Evolutionary conservation across 2,888 invertebrate genomes (phyloP).

Genomic region (Andrena trimmerana): DNA sequence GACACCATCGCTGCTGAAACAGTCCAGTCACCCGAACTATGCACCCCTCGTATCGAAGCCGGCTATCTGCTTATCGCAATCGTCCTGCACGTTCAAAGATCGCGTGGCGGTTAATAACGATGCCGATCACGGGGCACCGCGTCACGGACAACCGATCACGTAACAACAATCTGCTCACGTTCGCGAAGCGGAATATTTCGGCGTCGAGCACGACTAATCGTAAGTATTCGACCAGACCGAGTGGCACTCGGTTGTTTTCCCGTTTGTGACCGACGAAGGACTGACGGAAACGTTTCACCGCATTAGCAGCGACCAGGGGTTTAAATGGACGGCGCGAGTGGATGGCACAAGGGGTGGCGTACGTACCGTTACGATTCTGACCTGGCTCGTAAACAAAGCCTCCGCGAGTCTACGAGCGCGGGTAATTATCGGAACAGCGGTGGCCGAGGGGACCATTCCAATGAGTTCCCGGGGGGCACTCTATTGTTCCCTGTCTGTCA

Average conservation of each 20-base stretch:
- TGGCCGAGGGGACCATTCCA: neutral
- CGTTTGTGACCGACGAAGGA: constrained; percentile 9
- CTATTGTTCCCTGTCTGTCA: neutral
- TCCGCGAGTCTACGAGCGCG: neutral
- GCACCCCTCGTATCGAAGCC: neutral
- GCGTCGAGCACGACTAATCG: neutral
- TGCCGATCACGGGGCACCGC: constrained; percentile 44
- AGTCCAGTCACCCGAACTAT: neutral
- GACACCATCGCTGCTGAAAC: constrained; percentile 19
- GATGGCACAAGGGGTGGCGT: constrained; percentile 19
- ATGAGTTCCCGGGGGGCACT: neutral
- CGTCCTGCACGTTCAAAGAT: constrained; percentile 22
- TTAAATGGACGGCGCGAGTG: neutral
- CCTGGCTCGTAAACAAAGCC: constrained; percentile 40
- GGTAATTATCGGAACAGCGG: constrained; percentile 17
- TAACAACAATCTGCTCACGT: constrained; percentile 33
- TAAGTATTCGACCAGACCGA: neutral
- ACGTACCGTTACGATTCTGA: constrained; percentile 52
- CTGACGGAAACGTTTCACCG: constrained; percentile 10
- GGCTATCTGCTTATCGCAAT: constrained; percentile 18
- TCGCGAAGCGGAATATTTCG: constrained; percentile 17
- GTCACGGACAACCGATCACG: constrained; percentile 1
- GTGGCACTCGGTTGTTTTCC: constrained; percentile 18
- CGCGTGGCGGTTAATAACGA: constrained; percentile 27
- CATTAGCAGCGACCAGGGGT: neutral